Evolutionary conservation across 2,113 vertebrate species (phyloP).

Genomic region (Tragelaphus imberbis): DNA sequence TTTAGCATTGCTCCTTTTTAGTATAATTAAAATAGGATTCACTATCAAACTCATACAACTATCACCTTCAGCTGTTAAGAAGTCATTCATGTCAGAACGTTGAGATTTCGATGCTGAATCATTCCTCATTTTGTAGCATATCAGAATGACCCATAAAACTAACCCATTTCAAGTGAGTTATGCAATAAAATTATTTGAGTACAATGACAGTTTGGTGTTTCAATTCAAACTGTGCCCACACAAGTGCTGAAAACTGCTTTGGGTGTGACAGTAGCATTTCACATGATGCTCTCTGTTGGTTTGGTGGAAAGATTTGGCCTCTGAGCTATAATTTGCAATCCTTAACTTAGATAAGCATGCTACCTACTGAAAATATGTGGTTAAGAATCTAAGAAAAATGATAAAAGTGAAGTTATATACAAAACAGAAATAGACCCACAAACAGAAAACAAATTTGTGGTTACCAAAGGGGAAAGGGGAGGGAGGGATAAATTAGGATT

Average conservation of each 20-base stretch:
- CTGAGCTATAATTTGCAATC: not conserved
- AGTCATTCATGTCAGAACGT: not conserved
- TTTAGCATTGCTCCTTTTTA: slow-evolving; percentile 25
- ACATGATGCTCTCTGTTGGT: not conserved
- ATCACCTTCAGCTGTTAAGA: not conserved
- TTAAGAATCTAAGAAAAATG: not conserved
- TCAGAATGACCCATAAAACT: not conserved
- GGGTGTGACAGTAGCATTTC: not conserved
- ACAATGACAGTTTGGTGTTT: not conserved
- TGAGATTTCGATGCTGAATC: not conserved
- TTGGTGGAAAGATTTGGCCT: not conserved
- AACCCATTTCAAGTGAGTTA: not conserved
- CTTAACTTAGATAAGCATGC: not conserved
- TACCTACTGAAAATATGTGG: not conserved
- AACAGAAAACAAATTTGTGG: not conserved
- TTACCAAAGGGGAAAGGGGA: not conserved
- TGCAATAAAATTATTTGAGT: not conserved
- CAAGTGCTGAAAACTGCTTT: not conserved
- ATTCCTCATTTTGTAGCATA: not conserved
- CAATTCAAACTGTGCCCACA: not conserved
- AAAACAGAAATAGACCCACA: not conserved
- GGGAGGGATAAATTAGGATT: not conserved
- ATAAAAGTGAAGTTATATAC: not conserved
- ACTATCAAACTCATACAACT: not conserved
- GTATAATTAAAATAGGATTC: slow-evolving; percentile 35